A percentile compares a stretch with the other conserved stretches of the same genome.
Conservation (phyloP, 2,113 vertebrate genomes). For the Sciurus niger region DNA sequence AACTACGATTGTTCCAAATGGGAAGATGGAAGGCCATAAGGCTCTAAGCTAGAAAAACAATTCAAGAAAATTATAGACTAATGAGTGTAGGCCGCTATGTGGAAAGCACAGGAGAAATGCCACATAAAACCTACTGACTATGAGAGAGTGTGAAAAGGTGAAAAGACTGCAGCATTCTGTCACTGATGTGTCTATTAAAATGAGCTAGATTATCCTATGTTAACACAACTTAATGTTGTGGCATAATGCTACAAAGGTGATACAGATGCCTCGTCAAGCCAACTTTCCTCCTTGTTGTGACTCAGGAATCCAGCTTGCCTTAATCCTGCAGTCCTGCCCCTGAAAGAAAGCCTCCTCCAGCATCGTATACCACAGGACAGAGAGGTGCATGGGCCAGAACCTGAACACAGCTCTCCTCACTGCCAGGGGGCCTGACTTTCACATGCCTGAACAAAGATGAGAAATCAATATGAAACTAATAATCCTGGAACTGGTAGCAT, state of each 20-base stretch:
- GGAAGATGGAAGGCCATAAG: rapidly evolving
- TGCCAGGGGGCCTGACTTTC: not conserved
- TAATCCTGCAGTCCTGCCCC: not conserved
- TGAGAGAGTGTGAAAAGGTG: not conserved
- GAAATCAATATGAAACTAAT: not conserved
- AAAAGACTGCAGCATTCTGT: not conserved
- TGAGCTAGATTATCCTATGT: not conserved
- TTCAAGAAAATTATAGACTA: not conserved
- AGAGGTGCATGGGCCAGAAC: not conserved
- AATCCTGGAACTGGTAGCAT: not conserved
- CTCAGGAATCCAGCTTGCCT: not conserved
- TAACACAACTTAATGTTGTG: not conserved
- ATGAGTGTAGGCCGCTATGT: not conserved
- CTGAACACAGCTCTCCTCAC: not conserved
- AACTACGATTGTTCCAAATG: not conserved
- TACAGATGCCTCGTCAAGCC: not conserved
- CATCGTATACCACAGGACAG: not conserved
- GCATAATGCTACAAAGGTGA: not conserved
- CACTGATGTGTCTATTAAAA: not conserved
- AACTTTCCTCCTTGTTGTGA: not conserved
- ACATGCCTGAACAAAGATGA: not conserved
- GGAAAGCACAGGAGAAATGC: not conserved
- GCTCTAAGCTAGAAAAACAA: not conserved
- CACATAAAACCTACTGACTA: not conserved
- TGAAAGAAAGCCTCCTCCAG: not conserved